Base-by-base conservation (phyloP, 2,113 vertebrate genomes). In the Naja naja region DNA sequence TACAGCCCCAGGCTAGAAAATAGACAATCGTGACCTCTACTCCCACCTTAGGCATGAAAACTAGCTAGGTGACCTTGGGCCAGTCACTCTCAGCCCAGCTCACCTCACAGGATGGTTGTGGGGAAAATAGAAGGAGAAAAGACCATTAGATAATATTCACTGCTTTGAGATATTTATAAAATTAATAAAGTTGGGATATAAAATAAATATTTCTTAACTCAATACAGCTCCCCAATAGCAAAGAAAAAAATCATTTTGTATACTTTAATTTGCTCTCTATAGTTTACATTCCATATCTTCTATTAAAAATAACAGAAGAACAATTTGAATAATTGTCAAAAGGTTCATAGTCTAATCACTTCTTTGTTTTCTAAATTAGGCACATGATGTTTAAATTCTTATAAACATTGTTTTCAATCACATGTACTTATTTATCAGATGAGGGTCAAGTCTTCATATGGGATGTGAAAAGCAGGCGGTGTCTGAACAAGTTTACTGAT, bases 401-500 rank as follows among this genome's bases (percentile, higher is more conserved):
- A 9, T n/a, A 22, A 55, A 45, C 58, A 20, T 64, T 93, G 14
- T 49, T 87, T 87, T 87, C 4, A 43, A 85, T 53, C 64, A 53
- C 4, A 22, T 34, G 12, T 85, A 58, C 43, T 0, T 94, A 88
- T 58, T 23, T 16, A 90, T 54, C 94, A 99, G 99, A 98, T 95
- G 98, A 98, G 16, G 99, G 99, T 0, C 98, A 99, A 95, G 98
- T 99, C 95, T 99, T 98, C 14, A 93, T 99, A 87, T 99, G 99
- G 99, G 99, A 99, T 93, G 96, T 99, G 92, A 98, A 98, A 94
- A 99, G 98, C 92, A 98, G 98, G 43, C 98, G 96, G 0, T 99
- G 99, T 92, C 53, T 99, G 4, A 98, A 98, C 96, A 97, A 96
- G 94, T 99, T 99, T 90, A 91, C 96, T 8, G 99, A 99, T 90